phyloP scores from a whole-genome alignment of 2,888 invertebrate species.

The Andrena haemorrhoa region DNA sequence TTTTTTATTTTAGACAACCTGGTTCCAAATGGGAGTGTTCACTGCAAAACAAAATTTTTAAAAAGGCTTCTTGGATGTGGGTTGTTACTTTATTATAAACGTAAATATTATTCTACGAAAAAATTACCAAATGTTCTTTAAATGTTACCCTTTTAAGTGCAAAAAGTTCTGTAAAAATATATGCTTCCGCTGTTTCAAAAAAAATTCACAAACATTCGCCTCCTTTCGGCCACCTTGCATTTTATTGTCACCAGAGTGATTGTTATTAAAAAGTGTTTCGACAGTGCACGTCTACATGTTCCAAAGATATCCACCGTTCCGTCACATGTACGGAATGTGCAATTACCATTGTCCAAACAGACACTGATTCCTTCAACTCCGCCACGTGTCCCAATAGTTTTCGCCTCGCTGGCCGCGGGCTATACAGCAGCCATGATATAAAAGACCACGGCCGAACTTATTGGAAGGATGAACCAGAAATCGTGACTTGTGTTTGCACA shows the following conservation, averaged over 20 bases:
- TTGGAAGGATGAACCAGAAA: conserved; percentile 55
- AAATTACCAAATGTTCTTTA: too few relatives aligned
- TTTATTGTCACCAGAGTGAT: not conserved
- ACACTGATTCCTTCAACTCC: conserved; percentile 75
- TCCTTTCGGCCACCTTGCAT: too few relatives aligned
- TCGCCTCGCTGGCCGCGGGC: conserved; percentile 63
- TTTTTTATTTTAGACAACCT: too few relatives aligned
- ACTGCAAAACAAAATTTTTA: too few relatives aligned
- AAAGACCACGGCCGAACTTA: conserved; percentile 51
- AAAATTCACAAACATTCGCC: too few relatives aligned
- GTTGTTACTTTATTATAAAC: too few relatives aligned
- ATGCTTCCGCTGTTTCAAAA: too few relatives aligned
- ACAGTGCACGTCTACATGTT: not conserved
- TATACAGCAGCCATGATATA: conserved; percentile 33
- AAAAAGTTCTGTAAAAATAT: too few relatives aligned
- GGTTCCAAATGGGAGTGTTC: too few relatives aligned
- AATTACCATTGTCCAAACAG: conserved; percentile 64
- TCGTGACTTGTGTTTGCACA: conserved; percentile 46
- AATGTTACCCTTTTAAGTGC: too few relatives aligned
- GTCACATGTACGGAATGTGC: conserved; percentile 14
- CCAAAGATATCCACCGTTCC: conserved; percentile 6
- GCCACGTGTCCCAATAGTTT: conserved; percentile 68
- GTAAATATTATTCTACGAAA: too few relatives aligned
- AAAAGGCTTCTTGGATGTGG: too few relatives aligned
- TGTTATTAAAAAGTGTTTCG: not conserved